These are phyloP conservation scores for Cydia strobilella DNA, from an alignment of 1,140 invertebrate species.

Conservation along the genomic window DNA sequence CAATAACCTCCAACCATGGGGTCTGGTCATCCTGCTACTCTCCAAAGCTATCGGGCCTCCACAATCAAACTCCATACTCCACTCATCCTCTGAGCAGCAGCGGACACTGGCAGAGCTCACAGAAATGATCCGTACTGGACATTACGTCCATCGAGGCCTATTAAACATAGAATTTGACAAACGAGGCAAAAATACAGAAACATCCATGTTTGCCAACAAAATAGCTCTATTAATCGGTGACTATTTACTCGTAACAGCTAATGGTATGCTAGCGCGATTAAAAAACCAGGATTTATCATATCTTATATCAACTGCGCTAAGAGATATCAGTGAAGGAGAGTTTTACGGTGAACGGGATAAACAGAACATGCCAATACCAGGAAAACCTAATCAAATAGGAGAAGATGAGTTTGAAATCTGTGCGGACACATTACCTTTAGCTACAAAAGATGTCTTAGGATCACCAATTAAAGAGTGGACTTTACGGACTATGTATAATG, in stretches of 20 bases:
- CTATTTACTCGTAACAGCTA: conserved; percentile 91
- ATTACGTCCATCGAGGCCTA: conserved; percentile 93
- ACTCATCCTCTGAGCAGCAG: conserved; percentile 82
- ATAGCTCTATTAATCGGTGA: conserved; percentile 95
- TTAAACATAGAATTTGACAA: conserved; percentile 84
- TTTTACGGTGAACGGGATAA: conserved; percentile 89
- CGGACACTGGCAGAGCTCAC: conserved; percentile 92
- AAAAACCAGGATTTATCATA: conserved; percentile 88
- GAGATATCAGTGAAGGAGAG: conserved; percentile 91
- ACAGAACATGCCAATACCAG: conserved; percentile 88
- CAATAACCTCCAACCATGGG: conserved; percentile 93
- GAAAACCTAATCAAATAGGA: conserved; percentile 67
- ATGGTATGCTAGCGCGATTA: conserved; percentile 88
- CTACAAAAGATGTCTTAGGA: conserved; percentile 79
- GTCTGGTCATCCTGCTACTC: conserved; percentile 90
- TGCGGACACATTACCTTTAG: conserved; percentile 63
- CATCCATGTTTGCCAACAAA: conserved; percentile 90
- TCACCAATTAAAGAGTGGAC: conserved; percentile 90
- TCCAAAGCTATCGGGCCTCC: conserved; percentile 87
- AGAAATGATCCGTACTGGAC: conserved; percentile 97
- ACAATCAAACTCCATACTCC: conserved; percentile 39
- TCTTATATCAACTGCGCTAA: conserved; percentile 90
- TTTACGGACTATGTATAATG: conserved; percentile 86
- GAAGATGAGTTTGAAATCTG: conserved; percentile 58
- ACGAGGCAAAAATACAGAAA: conserved; percentile 82